Evolutionary conservation across 2,888 invertebrate species (phyloP).

Genomic region (Drosophila basisetae): DNA sequence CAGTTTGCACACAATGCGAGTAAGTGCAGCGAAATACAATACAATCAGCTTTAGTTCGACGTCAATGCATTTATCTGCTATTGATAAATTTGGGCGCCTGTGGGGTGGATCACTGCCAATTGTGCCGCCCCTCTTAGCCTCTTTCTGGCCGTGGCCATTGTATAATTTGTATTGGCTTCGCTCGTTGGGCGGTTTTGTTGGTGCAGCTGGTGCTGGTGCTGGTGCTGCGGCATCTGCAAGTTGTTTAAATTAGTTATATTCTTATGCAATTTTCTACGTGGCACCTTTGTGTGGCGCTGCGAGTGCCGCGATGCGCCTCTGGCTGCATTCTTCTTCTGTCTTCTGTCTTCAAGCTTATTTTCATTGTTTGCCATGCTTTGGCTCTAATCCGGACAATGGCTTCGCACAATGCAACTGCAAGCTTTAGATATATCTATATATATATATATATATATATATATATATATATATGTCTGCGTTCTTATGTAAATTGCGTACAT

Average conservation of each 20-base stretch:
- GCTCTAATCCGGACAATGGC: constrained; percentile 59
- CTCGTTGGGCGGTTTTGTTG: constrained; percentile 6
- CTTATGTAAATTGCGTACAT: constrained; percentile 66
- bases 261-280: constrained; percentile 79
- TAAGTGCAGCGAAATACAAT: constrained; percentile 23
- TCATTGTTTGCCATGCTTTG: constrained; percentile 64
- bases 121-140: background rate
- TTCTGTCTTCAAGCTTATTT: constrained; percentile 30
- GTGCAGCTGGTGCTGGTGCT: constrained; percentile 23
- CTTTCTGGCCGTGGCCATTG: constrained; percentile 40
- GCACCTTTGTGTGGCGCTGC: constrained; percentile 64
- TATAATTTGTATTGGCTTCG: constrained; percentile 71
- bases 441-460: background rate
- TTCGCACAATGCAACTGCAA: constrained; percentile 35
- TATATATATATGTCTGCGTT: constrained; percentile 10
- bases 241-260: constrained; percentile 81
- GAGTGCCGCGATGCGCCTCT: constrained; percentile 48
- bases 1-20: constrained; percentile 5
- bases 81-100: constrained; percentile 47
- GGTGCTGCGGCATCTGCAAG: constrained; percentile 62
- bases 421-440: constrained; percentile 33
- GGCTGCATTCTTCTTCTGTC: constrained; percentile 34
- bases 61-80: constrained; percentile 38
- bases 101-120: constrained; percentile 15
- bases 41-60: constrained; percentile 37